Evolutionary conservation across 2,888 invertebrate species (phyloP).

Genomic region (Ypsolopha sequella): DNA sequence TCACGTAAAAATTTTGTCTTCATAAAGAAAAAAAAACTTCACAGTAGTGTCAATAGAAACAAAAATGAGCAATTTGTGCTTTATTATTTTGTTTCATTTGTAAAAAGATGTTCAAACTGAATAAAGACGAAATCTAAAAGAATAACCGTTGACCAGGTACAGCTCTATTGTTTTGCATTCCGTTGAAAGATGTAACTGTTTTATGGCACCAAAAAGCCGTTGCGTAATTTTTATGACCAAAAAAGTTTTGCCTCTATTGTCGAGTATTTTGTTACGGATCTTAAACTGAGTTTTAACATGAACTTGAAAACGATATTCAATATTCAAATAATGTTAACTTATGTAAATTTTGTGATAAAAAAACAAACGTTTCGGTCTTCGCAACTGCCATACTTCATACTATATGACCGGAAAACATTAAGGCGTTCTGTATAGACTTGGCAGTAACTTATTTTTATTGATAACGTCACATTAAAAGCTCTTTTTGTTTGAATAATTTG

Average conservation of each 20-base stretch:
- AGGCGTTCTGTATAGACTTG: slow-evolving; percentile 9
- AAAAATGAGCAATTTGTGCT: no score
- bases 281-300: not conserved
- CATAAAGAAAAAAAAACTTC: no score
- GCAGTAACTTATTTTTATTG: slow-evolving; percentile 2
- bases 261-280: not conserved
- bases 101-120: slow-evolving; percentile 8
- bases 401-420: slow-evolving; percentile 27
- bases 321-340: not conserved
- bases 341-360: not conserved
- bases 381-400: not conserved
- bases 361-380: not conserved
- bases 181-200: slow-evolving; percentile 36
- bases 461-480: slow-evolving; percentile 5
- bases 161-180: slow-evolving; percentile 32
- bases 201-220: slow-evolving; percentile 30
- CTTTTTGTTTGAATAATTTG: slow-evolving; percentile 3
- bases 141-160: slow-evolving; percentile 34
- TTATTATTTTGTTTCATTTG: no score
- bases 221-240: slow-evolving; percentile 40
- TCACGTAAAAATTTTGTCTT: no score
- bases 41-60: no score
- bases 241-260: slow-evolving; percentile 19
- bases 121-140: slow-evolving; percentile 9
- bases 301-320: not conserved